Percentiles rank a stretch among this genome's conserved stretches.
These are phyloP conservation scores for Teleogryllus occipitalis DNA, from an alignment of 1,140 invertebrate genomes.

Conservation along the genomic window DNA sequence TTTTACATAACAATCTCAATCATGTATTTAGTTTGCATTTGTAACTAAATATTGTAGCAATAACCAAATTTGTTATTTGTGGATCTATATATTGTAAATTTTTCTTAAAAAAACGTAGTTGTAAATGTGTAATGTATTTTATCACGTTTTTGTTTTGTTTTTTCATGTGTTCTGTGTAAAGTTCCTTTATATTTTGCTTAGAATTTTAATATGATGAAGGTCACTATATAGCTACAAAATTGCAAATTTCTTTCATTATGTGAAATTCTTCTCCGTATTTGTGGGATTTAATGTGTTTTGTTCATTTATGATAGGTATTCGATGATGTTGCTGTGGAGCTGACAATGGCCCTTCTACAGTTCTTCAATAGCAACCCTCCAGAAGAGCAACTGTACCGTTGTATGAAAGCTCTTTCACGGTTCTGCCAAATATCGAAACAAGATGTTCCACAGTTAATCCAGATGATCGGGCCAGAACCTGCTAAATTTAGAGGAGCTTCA, in stretches of 20 bases:
- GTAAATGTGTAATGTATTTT: too few relatives aligned
- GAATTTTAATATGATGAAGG: too few relatives aligned
- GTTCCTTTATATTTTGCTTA: too few relatives aligned
- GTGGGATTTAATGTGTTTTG: background rate
- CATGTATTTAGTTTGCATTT: too few relatives aligned
- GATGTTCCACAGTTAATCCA: constrained; percentile 83
- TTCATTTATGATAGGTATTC: constrained; percentile 59
- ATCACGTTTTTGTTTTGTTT: too few relatives aligned
- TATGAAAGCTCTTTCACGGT: constrained; percentile 69
- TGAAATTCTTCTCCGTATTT: too few relatives aligned
- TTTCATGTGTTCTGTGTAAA: too few relatives aligned
- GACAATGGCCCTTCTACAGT: constrained; percentile 86
- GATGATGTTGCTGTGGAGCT: constrained; percentile 89
- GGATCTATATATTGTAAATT: background rate
- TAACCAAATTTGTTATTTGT: too few relatives aligned
- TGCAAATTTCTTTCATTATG: too few relatives aligned
- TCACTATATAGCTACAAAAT: too few relatives aligned
- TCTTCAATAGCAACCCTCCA: constrained; percentile 64
- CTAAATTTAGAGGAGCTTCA: constrained; percentile 70
- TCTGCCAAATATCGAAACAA: constrained; percentile 65
- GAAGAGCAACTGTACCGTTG: constrained; percentile 74
- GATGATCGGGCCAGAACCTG: constrained; percentile 84
- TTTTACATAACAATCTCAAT: too few relatives aligned
- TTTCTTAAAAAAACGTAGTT: background rate
- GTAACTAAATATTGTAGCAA: too few relatives aligned